These are phyloP conservation scores for Bibio marci DNA, from an alignment of 2,888 invertebrate genomes.

Conservation along the genomic window DNA sequence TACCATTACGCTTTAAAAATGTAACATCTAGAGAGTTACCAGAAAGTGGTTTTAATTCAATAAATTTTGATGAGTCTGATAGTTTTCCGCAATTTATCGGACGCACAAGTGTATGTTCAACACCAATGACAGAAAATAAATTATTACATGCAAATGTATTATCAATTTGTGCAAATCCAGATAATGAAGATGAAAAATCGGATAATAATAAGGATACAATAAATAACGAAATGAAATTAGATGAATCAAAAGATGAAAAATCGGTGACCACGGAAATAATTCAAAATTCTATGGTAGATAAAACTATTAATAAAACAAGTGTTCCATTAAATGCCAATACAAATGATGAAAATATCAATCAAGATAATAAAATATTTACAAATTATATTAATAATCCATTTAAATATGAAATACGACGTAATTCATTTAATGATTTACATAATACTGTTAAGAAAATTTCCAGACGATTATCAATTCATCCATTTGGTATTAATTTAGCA, in stretches of 20 bases:
- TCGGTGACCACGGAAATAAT: background rate
- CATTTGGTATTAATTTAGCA: constrained; percentile 31
- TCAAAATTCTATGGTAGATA: background rate
- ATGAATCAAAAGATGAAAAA: constrained; percentile 6
- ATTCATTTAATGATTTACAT: constrained; percentile 43
- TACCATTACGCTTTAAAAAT: constrained; percentile 38
- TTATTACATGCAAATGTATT: constrained; percentile 53
- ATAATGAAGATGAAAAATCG: constrained; percentile 19
- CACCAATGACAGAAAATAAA: constrained; percentile 62
- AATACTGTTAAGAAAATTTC: constrained; percentile 40
- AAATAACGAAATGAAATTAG: background rate
- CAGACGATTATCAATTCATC: constrained; percentile 38
- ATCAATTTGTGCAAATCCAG: constrained; percentile 53
- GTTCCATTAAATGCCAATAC: background rate
- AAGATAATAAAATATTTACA: constrained; percentile 19
- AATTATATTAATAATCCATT: constrained; percentile 13
- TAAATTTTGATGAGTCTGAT: constrained; percentile 35
- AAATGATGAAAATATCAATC: constrained; percentile 16
- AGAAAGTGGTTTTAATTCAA: constrained; percentile 28
- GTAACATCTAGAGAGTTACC: constrained; percentile 24
- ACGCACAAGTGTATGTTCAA: constrained; percentile 60
- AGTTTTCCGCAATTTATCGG: constrained; percentile 42
- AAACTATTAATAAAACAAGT: background rate
- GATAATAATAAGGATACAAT: constrained; percentile 10
- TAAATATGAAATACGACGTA: constrained; percentile 28